A percentile compares a stretch with the other conserved stretches of the same genome.
Conservation (phyloP, 2,113 vertebrate genomes). For the Egretta garzetta region DNA sequence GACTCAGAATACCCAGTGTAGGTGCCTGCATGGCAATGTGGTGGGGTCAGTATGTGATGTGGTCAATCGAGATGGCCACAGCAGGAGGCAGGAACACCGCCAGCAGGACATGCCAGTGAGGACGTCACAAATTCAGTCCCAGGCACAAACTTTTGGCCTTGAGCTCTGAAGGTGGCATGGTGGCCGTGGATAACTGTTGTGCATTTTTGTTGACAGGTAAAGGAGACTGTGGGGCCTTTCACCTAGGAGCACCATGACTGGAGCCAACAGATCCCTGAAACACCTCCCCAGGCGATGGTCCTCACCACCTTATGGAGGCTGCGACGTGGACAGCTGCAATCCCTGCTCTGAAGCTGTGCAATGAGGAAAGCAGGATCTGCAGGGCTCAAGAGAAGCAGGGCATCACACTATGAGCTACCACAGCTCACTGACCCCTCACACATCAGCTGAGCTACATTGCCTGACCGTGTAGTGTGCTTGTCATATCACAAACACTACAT, state of each 20-base stretch:
- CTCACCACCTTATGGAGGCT: fast-evolving
- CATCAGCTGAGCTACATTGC: not conserved
- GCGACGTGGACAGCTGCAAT: not conserved
- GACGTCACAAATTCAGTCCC: not conserved
- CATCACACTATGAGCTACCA: not conserved
- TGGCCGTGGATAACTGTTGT: fast-evolving
- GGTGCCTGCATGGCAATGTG: not conserved
- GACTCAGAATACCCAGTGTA: not conserved
- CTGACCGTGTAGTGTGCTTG: fast-evolving
- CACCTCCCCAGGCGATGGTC: not conserved
- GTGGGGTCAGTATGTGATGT: fast-evolving
- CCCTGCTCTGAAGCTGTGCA: fast-evolving
- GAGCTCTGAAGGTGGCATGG: not conserved
- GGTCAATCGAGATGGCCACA: not conserved
- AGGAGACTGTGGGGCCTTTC: not conserved
- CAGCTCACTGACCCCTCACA: not conserved
- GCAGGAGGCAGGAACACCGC: not conserved
- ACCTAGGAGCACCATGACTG: not conserved
- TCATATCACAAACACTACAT: not conserved
- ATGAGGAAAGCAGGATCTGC: not conserved
- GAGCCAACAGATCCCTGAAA: not conserved
- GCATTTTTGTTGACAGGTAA: not conserved
- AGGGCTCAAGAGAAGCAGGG: not conserved
- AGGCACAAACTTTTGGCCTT: not conserved
- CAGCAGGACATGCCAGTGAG: not conserved